phyloP scores from a whole-genome alignment of 2,797 vertebrate species.

The Schizopygopsis pylzovi region DNA sequence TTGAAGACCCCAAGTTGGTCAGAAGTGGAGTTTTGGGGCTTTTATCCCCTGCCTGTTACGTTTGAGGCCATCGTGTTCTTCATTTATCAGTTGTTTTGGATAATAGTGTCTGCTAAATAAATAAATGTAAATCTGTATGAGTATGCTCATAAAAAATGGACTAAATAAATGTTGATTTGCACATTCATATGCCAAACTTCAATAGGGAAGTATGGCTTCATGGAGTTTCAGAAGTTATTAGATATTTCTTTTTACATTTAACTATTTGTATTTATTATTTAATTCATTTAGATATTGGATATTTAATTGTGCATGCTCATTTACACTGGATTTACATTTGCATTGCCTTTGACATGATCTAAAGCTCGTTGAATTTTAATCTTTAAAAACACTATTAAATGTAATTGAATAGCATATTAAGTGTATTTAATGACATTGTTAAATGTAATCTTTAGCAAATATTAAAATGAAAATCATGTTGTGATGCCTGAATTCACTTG shows the following conservation, averaged over 20 bases:
- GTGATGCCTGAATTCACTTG: neutral
- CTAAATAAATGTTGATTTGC: neutral
- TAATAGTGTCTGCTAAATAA: slow-evolving; percentile 1
- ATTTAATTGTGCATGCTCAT: too few relatives aligned
- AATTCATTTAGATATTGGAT: too few relatives aligned
- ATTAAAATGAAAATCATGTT: neutral
- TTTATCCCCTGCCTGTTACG: neutral
- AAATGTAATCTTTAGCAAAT: neutral
- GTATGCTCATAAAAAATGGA: neutral
- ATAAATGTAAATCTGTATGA: neutral
- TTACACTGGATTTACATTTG: too few relatives aligned
- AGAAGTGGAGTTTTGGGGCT: slow-evolving; percentile 7
- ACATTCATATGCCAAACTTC: neutral
- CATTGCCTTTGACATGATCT: too few relatives aligned
- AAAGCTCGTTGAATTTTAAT: too few relatives aligned
- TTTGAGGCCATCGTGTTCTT: neutral
- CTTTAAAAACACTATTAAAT: too few relatives aligned
- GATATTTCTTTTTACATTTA: too few relatives aligned
- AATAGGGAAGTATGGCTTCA: too few relatives aligned
- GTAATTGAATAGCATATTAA: too few relatives aligned
- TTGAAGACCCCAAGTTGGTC: neutral
- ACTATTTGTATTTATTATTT: too few relatives aligned
- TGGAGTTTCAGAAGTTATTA: too few relatives aligned
- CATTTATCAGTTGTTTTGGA: neutral
- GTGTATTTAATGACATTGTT: too few relatives aligned